Base-by-base conservation (phyloP, 2,888 invertebrate species). In the Pandemis corylana region DNA sequence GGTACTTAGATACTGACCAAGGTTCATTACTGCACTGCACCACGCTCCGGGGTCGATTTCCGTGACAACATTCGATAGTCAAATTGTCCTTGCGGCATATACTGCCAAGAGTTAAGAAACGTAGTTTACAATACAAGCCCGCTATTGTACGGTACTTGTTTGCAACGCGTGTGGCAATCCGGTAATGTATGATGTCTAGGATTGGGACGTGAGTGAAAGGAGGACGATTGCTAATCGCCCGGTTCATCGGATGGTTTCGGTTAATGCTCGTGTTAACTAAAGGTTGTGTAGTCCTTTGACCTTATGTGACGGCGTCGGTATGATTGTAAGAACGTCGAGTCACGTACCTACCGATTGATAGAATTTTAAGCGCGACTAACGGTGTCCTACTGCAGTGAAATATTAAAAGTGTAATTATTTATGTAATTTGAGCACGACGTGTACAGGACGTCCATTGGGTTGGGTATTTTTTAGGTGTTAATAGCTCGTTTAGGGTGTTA, bases 171-270 rank as follows among this genome's bases (percentile, higher is more conserved):
- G 73, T 73, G 69, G 73, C 61, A 73, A 73, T 68, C 20, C 51
- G 7, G 68, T 73, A 69, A 73, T 69, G 73, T 65, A 63, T 42
- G 36, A 9, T 9, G 20, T 10, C 67, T 49, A 53, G 59, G 28
- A 72, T 20, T 51, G 79, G 85, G 80, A 83, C 82, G 79, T 77
- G 78, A 81, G 87, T 88, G 91, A 91, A 92, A 90, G 90, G 90
- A 85, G 82, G 83, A 82, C 83, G 66, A 71, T 77, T 76, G 74
- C 69, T 75, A 70, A 66, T 72, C 42, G 42, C 15, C 9, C 44
- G 62, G 53, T 46, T 56, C 73, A 61, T 66, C 15, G 28, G 15
- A 71, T 36, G 49, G 13, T 65, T 65, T 65, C 20, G 65, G 74
- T 66, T 69, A 53, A 74, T 70, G 74, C 70, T 49, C 59, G 20